Base-by-base conservation (phyloP, 1,140 invertebrate species). In the Atopsyche davidsoni region DNA sequence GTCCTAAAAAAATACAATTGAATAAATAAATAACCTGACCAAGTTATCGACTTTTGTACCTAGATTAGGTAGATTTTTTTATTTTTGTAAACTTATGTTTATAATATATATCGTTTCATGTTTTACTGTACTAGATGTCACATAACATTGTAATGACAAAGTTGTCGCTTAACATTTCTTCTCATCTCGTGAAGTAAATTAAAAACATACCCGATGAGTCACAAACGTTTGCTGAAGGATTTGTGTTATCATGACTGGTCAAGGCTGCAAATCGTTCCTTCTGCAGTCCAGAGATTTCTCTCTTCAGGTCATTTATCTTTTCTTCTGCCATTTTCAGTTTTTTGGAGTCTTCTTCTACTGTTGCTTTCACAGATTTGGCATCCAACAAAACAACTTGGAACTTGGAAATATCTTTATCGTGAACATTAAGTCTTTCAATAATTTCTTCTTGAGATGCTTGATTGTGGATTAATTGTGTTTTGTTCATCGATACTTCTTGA, bases 1-100 rank as follows among this genome's bases (percentile, higher is more conserved):
- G 75, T 7, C 82, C 82, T 76, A 49, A 53, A 58, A 47, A 28
- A 36, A n/a, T n/a, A 25, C n/a, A n/a, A n/a, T n/a, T n/a, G n/a
- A n/a, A n/a, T n/a, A n/a, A n/a, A n/a, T n/a, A n/a, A n/a, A n/a
- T n/a, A n/a, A n/a, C n/a, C n/a, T n/a, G n/a, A n/a, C n/a, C n/a
- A n/a, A n/a, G n/a, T n/a, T n/a, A n/a, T n/a, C n/a, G n/a, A n/a
- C n/a, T n/a, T n/a, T n/a, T n/a, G n/a, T n/a, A n/a, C n/a, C n/a
- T n/a, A n/a, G n/a, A n/a, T n/a, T n/a, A n/a, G n/a, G n/a, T n/a
- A n/a, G n/a, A n/a, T n/a, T n/a, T n/a, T n/a, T n/a, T n/a, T n/a
- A n/a, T n/a, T n/a, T n/a, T n/a, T n/a, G n/a, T n/a, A n/a, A n/a
- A n/a, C n/a, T n/a, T n/a, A n/a, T n/a, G n/a, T n/a, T n/a, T n/a